Conservation (phyloP, 2,797 vertebrate genomes). For the Mormyrus proboscirostris region DNA sequence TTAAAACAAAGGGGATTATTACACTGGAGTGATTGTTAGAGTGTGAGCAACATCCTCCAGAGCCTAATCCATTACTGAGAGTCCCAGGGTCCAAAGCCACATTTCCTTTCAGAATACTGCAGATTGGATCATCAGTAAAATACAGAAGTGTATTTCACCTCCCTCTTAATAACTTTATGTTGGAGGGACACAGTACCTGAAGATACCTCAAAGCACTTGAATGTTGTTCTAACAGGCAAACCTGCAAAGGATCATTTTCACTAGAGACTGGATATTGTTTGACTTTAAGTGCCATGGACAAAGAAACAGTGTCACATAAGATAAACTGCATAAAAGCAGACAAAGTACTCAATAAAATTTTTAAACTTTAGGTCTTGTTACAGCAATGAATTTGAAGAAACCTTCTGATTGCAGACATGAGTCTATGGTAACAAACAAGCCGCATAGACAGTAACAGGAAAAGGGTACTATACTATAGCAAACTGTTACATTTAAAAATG, state of each 20-base stretch:
- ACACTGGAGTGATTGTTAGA: not conserved
- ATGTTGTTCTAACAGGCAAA: not conserved
- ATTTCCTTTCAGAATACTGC: not conserved
- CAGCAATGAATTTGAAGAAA: not conserved
- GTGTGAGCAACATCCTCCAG: slow-evolving; percentile 33
- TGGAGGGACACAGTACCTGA: not conserved
- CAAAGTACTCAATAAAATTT: not conserved
- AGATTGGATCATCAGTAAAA: not conserved
- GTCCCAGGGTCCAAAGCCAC: not conserved
- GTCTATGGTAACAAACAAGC: not conserved
- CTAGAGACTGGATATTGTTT: not conserved
- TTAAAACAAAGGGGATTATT: slow-evolving; percentile 36
- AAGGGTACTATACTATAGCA: not conserved
- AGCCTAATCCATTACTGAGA: not conserved
- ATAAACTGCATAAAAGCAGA: slow-evolving; percentile 7
- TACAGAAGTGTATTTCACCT: not conserved
- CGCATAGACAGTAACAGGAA: not conserved
- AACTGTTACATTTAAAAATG: not conserved
- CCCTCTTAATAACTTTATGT: not conserved
- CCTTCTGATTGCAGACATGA: not conserved
- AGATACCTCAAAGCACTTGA: not conserved
- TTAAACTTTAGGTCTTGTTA: not conserved
- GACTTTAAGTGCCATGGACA: slow-evolving; percentile 2
- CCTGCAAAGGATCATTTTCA: slow-evolving; percentile 2
- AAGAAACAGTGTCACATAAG: not conserved